Base-by-base conservation (phyloP, 1,140 invertebrate species). In the Zaprionus capensis region DNA sequence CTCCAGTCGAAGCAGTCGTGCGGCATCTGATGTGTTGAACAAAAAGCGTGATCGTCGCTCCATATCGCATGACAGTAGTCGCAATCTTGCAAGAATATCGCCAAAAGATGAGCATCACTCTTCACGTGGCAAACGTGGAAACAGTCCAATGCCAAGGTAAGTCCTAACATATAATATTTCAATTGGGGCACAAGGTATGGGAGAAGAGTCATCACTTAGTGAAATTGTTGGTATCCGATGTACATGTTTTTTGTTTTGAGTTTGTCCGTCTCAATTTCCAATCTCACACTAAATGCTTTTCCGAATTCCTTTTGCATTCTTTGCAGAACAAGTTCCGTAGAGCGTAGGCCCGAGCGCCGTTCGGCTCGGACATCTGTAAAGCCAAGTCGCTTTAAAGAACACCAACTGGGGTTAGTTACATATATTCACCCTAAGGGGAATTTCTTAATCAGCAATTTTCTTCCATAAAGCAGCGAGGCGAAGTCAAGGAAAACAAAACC, bases 1-100 rank as follows among this genome's bases (percentile, higher is more conserved):
- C 0, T 1, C 24, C 4, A 53, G 2, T 26, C 24, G 1, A 70
- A 11, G 4, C 5, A 34, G 55, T 14, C 9, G 14, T 14, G 0
- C 20, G 4, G 9, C 11, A 0, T 4, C 22, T 0, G 57, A 55
- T 36, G 24, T 9, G 11, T 11, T 17, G 1, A 38, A 6, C n/a
- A 55, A 34, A 9, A 76, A 76, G 17, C 67, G 76, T 5, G 67
- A 71, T 5, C 76, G 83, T 20, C 44, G 83, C 69, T 86, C 83
- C 1, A 44, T 83, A 14, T 87, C 83, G 5, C 77, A 83, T 15
- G 73, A 46, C 2, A 57, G 22, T 51, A 61, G 17, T 51, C 26
- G 14, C 1, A 49, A 26, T 5, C 15, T 24, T 7, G n/a, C 6
- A 1, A 70, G 31, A 5, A 11, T 24, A 12, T 17, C n/a, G 11